Evolutionary conservation across 2,888 invertebrate genomes (phyloP).

Genomic region (Zootermopsis nevadensis): DNA sequence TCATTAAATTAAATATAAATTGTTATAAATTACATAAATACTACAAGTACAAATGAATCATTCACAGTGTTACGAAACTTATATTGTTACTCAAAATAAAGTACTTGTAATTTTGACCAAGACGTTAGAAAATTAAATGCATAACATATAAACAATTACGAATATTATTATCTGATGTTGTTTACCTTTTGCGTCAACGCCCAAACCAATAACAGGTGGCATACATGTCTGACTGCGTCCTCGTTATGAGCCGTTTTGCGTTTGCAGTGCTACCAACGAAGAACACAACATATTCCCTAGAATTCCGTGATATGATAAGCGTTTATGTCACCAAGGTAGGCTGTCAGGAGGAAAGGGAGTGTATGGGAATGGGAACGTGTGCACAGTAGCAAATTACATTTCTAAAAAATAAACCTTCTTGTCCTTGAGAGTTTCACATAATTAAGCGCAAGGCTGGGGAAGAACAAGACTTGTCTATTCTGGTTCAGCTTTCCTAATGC

Average conservation of each 20-base stretch:
- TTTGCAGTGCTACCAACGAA: background rate
- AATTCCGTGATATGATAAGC: background rate
- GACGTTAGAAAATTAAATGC: background rate
- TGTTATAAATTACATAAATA: background rate
- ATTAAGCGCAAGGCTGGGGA: constrained; percentile 24
- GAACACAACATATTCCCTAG: background rate
- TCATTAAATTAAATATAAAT: background rate
- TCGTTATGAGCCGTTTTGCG: background rate
- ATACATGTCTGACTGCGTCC: constrained; percentile 8
- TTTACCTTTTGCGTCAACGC: constrained; percentile 21
- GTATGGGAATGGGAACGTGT: constrained; percentile 13
- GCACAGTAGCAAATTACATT: constrained; percentile 13
- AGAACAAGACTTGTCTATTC: background rate
- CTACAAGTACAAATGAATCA: too few species aligned
- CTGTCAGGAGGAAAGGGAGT: background rate
- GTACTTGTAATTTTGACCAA: background rate
- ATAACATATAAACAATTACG: background rate
- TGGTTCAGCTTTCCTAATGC: background rate
- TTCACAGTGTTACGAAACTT: too few species aligned
- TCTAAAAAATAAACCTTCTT: background rate
- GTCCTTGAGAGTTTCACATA: constrained; percentile 32
- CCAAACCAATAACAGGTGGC: background rate
- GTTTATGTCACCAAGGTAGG: background rate
- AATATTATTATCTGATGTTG: background rate
- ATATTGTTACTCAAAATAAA: too few species aligned